A percentile compares a stretch with the other conserved stretches of the same genome.
phyloP scores from a whole-genome alignment of 2,797 vertebrate genomes.

The Perodicticus potto region DNA sequence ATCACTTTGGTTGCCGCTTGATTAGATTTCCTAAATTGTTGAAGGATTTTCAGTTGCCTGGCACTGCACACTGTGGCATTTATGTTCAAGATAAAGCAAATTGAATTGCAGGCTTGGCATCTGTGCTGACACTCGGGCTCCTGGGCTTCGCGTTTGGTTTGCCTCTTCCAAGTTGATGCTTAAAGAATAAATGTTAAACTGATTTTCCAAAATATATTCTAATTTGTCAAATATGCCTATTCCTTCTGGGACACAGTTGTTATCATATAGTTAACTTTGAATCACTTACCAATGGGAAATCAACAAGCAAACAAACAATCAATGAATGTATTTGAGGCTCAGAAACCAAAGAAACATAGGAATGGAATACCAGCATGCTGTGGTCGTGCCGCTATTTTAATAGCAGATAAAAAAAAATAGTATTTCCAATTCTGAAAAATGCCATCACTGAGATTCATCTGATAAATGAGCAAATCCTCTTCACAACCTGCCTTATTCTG shows the following conservation, averaged over 20 bases:
- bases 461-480: not conserved
- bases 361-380: not conserved
- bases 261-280: not conserved
- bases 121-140: not conserved
- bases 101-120: not conserved
- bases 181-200: not conserved
- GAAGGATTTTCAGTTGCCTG: not conserved
- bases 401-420: not conserved
- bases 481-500: not conserved
- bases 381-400: not conserved
- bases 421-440: not conserved
- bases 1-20: not conserved
- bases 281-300: not conserved
- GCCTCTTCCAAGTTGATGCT: not conserved
- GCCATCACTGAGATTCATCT: not conserved
- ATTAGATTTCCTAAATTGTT: not conserved
- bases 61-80: too few species aligned
- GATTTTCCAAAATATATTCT: not conserved
- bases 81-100: not conserved
- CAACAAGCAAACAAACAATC: not conserved
- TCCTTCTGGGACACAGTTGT: not conserved
- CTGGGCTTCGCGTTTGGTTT: too few species aligned
- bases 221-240: not conserved
- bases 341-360: not conserved
- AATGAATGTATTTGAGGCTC: not conserved